Base-by-base conservation (phyloP, 2,113 vertebrate genomes). In the Fulica atra region DNA sequence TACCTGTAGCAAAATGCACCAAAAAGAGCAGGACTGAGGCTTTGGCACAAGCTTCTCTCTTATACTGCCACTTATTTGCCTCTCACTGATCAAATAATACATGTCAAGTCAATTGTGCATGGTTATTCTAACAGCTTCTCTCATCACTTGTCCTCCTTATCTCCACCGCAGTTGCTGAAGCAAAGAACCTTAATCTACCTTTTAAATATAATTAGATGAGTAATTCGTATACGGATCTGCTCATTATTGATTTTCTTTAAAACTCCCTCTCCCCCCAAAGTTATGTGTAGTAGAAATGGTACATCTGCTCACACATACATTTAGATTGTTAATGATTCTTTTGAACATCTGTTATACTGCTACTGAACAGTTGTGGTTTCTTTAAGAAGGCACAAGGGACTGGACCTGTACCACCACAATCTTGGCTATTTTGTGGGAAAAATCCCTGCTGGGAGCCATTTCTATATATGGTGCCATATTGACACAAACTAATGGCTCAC, bases 311-410 rank as follows among this genome's bases (percentile, higher is more conserved):
- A 88, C 74, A 97, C 86, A 96, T 96, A 96, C 95, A 97, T 97
- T 98, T 97, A 96, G 88, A 96, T 84, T 97, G 97, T 96, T 98
- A 98, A 98, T 97, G 98, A 97, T 97, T 98, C 97, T 93, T 97
- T 95, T 96, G 88, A 98, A 97, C 98, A 98, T 98, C 98, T 98
- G 98, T 94, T 98, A 88, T 84, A 80, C 83, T 96, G 92, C 84
- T 94, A 90, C 86, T 10, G 96, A 98, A 94, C 97, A 98, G 96
- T 98, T 98, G 97, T 93, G 95, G 97, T 96, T 98, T 97, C 97
- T 97, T 98, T 97, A 98, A 98, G 95, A 96, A 96, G 93, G 28
- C 97, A 89, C 97, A 50, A 88, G 97, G 89, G 98, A 97, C 84
- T 95, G 68, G 93, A 98, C 97, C 97, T 97, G 53, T 82, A 96